These are phyloP conservation scores for Zoanthus sansibaricus DNA, from an alignment of 92 coral and sea anemone genomes.

Conservation along the genomic window DNA sequence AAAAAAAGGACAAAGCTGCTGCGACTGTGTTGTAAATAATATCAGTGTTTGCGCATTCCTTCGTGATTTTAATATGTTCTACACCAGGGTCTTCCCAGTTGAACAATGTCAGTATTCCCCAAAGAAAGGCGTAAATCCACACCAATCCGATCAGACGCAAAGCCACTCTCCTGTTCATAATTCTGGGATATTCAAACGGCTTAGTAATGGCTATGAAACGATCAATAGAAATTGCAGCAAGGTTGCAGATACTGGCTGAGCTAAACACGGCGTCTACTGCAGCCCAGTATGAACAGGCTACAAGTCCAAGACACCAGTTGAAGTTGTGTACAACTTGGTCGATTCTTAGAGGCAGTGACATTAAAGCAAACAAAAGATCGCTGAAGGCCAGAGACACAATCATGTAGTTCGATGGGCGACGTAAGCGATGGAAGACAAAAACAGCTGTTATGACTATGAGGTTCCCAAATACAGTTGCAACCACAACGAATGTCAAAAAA, in stretches of 20 bases:
- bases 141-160: slow-evolving; percentile 72
- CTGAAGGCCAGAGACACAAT: slow-evolving; percentile 91
- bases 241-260: slow-evolving; percentile 87
- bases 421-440: slow-evolving; percentile 76
- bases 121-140: slow-evolving; percentile 83
- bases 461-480: slow-evolving; percentile 87
- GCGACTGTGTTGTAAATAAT: slow-evolving; percentile 27
- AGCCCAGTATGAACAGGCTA: slow-evolving; percentile 83
- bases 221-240: slow-evolving; percentile 90
- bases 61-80: slow-evolving; percentile 14
- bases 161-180: slow-evolving; percentile 79
- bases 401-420: slow-evolving; percentile 86
- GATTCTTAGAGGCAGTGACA: slow-evolving; percentile 86
- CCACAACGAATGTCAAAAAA: slow-evolving; percentile 76
- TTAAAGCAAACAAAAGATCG: slow-evolving; percentile 82
- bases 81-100: slow-evolving; percentile 68
- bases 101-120: slow-evolving; percentile 80
- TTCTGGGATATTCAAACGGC: slow-evolving; percentile 82
- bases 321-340: slow-evolving; percentile 78
- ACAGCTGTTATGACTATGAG: slow-evolving; percentile 88
- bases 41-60: slow-evolving; percentile 40
- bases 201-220: slow-evolving; percentile 93
- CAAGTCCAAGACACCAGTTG: slow-evolving; percentile 81
- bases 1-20: slow-evolving; percentile 18
- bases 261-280: slow-evolving; percentile 80